A percentile compares a stretch with the other conserved stretches of the same genome.
These are phyloP conservation scores for Neogobius melanostomus DNA, from an alignment of 2,113 vertebrate species.

Conservation along the genomic window DNA sequence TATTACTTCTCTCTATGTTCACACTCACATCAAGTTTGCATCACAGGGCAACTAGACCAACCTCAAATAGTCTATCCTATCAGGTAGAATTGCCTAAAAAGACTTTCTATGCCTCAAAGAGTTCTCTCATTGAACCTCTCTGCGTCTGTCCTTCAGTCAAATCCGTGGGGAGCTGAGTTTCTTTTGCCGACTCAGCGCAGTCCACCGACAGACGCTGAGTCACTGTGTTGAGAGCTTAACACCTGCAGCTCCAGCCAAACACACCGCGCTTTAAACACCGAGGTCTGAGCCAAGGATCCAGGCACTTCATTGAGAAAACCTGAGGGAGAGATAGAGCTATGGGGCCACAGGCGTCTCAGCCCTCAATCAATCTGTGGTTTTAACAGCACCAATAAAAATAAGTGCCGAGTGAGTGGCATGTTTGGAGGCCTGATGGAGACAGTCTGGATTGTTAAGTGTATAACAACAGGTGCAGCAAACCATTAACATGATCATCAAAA, in stretches of 20 bases:
- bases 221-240: slow-evolving; percentile 40
- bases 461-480: too few species aligned
- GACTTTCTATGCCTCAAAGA: too few species aligned
- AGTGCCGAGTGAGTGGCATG: not conserved
- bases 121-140: not conserved
- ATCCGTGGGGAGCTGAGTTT: slow-evolving; percentile 19
- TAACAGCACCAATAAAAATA: not conserved
- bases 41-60: too few species aligned
- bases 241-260: slow-evolving; percentile 28
- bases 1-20: not conserved
- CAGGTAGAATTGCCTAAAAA: too few species aligned
- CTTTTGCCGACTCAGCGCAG: slow-evolving; percentile 11
- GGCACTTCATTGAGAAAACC: not conserved
- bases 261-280: not conserved
- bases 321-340: not conserved
- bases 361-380: not conserved
- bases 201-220: slow-evolving; percentile 38
- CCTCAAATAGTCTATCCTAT: too few species aligned
- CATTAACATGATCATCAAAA: too few species aligned
- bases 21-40: not conserved
- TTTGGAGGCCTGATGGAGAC: not conserved
- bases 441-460: too few species aligned
- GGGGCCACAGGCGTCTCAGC: not conserved
- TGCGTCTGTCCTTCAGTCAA: not conserved
- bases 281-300: not conserved